Evolutionary conservation across 2,113 vertebrate genomes (phyloP), one percentile per base, ranked within the genome.

Genomic region (Gavialis gangeticus): DNA sequence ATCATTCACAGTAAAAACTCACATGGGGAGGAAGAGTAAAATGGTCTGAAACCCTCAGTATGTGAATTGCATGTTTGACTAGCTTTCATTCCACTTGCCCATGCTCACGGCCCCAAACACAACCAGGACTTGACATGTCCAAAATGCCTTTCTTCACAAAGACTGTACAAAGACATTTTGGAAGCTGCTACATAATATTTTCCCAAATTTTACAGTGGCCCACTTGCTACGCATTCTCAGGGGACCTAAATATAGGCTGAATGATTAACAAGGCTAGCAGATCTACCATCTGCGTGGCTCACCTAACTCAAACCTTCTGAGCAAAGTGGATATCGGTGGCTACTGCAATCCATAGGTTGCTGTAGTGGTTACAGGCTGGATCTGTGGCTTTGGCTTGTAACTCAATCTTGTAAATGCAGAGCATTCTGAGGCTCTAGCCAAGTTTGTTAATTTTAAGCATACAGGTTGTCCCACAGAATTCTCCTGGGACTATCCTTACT

Each of bases 221-320:
- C 37, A 54, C 22, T 27, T 62, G 24, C 19, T 7, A 4, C 28
- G 1, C 14, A 3, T 63, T 64, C 16, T 15, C 3, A 21, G 37
- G 30, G 46, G 8, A 77, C 24, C 28, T 84, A 12, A 1, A 10
- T 15, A 76, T 63, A 78, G 37, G 66, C 30, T 60, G 7, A 12
- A 14, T 0, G 1, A 56, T 2, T 27, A 10, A 3, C 6, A 63
- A 1, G 2, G 17, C 18, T 78, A 64, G 19, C 28, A 76, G 10
- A 28, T 54, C 21, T 18, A 37, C 21, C 24, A 21, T 37, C 19
- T 76, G 27, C 9, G 8, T 2, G 22, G 69, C 34, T 71, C 24
- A 34, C 13, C 67, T 34, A 19, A 34, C 19, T 30, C 37, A 71
- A n/a, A 63, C 34, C 34, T 76, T 86, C 27, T 77, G 71, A 82